phyloP scores from a whole-genome alignment of 2,113 vertebrate genomes.

The Pyrgilauda ruficollis region DNA sequence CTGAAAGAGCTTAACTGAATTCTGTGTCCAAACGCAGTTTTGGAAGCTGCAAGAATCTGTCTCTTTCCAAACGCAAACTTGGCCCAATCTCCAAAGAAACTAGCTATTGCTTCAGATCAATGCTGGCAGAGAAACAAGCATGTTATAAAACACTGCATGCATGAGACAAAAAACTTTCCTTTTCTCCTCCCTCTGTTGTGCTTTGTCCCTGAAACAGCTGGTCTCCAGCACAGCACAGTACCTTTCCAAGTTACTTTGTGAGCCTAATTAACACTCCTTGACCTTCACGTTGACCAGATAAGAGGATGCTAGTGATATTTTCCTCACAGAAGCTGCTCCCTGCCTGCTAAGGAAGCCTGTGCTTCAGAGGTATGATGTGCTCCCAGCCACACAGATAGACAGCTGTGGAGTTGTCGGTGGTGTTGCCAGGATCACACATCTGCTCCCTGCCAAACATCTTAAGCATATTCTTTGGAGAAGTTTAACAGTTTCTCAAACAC shows the following conservation, averaged over 20 bases:
- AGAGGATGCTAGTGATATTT: not conserved
- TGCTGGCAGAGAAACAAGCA: constrained; percentile 4
- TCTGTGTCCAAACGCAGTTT: not conserved
- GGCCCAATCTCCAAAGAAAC: not conserved
- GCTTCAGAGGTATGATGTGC: not conserved
- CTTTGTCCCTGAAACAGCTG: not conserved
- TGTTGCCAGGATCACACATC: not conserved
- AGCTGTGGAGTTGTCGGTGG: accelerated
- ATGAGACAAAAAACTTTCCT: not conserved
- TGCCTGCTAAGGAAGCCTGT: not conserved
- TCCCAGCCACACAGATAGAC: not conserved
- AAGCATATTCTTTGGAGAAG: not conserved
- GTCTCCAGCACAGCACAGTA: not conserved
- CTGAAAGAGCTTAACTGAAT: not conserved
- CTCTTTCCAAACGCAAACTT: constrained; percentile 21
- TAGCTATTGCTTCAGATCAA: constrained; percentile 11
- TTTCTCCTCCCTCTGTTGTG: not conserved
- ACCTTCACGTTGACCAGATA: not conserved
- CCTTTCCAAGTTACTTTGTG: not conserved
- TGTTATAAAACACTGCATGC: constrained; percentile 6
- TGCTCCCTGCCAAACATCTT: not conserved
- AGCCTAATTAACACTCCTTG: not conserved
- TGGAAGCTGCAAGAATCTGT: not conserved
- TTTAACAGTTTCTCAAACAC: not conserved
- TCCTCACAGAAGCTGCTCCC: not conserved